phyloP scores from a whole-genome alignment of 2,888 invertebrate genomes.

The Drosophila borealis region DNA sequence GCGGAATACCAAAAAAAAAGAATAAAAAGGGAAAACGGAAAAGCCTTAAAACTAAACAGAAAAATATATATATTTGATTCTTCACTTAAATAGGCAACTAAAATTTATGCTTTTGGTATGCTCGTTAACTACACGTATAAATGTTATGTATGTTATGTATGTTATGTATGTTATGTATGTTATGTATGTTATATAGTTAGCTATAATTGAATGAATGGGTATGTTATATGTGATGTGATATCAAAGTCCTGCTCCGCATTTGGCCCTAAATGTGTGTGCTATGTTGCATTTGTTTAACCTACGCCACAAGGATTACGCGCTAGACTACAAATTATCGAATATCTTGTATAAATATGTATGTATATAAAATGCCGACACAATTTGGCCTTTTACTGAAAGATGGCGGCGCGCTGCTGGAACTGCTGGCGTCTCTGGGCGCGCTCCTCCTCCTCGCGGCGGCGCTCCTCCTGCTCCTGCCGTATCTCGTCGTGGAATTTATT shows the following conservation, averaged over 20 bases:
- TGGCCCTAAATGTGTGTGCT: conserved; percentile 31
- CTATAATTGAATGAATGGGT: conserved; percentile 23
- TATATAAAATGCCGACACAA: not conserved
- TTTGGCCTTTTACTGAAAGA: conserved; percentile 88
- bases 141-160: conserved; percentile 1
- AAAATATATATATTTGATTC: conserved; percentile 18
- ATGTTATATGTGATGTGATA: conserved; percentile 38
- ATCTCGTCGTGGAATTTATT: conserved; percentile 97
- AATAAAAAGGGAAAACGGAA: conserved; percentile 1
- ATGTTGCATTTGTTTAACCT: conserved; percentile 68
- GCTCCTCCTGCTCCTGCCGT: conserved; percentile 95
- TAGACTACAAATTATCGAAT: conserved; percentile 58
- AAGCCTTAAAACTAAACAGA: conserved; percentile 26
- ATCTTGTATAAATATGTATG: conserved; percentile 8
- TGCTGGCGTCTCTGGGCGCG: conserved; percentile 91
- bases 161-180: conserved; percentile 30
- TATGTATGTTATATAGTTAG: conserved; percentile 35
- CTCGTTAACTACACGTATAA: conserved; percentile 35
- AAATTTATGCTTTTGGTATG: conserved; percentile 72
- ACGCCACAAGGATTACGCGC: conserved; percentile 65
- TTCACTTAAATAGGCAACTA: conserved; percentile 50
- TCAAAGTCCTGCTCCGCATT: conserved; percentile 52
- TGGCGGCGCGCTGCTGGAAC: conserved; percentile 95
- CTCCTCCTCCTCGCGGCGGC: conserved; percentile 93
- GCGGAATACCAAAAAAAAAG: conserved; percentile 22